These are phyloP conservation scores for Crossaster papposus DNA, from an alignment of 53 echinoderm and acorn worm genomes.

Conservation along the genomic window DNA sequence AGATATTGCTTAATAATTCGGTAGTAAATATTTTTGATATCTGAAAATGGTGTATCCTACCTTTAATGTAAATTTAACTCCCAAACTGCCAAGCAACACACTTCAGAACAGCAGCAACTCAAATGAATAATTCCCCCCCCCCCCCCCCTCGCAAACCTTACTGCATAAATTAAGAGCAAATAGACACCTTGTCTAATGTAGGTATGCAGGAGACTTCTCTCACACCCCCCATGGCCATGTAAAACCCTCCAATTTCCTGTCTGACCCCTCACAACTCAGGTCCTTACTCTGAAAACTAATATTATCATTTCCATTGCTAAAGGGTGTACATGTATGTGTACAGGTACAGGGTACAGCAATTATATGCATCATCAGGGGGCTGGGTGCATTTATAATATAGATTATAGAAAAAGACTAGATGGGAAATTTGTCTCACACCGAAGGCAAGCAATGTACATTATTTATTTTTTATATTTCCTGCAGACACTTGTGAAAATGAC, in stretches of 20 bases:
- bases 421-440: neutral
- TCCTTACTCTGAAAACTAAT: neutral
- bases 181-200: neutral
- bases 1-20: too few species aligned
- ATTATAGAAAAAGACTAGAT: neutral
- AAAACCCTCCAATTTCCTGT: constrained; percentile 25
- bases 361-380: neutral
- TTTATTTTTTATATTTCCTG: neutral
- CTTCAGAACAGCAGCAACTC: neutral
- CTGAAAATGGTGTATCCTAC: too few species aligned
- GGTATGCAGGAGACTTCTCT: neutral
- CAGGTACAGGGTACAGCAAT: constrained; percentile 11
- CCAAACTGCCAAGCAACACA: neutral
- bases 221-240: neutral
- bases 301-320: constrained; percentile 23
- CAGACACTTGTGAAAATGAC: neutral
- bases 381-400: neutral
- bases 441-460: neutral
- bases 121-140: neutral
- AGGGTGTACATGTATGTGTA: neutral
- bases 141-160: neutral
- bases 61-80: too few species aligned
- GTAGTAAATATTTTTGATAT: too few species aligned
- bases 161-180: neutral
- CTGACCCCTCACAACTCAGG: neutral